Evolutionary conservation across 2,888 invertebrate species (phyloP).

Genomic region (Acanthopleura granulata): DNA sequence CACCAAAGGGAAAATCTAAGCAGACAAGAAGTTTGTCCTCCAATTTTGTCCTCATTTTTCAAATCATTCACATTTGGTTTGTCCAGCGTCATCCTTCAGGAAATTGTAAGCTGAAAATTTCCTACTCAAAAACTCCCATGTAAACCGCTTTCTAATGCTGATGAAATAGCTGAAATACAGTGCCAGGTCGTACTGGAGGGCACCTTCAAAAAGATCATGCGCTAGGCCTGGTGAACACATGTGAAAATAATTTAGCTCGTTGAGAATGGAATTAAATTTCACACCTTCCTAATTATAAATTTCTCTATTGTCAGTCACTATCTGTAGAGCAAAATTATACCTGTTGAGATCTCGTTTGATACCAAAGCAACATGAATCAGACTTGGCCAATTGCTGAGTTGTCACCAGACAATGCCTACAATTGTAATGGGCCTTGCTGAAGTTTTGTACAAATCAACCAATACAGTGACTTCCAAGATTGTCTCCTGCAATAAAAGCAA

Average conservation of each 20-base stretch:
- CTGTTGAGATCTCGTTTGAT: background rate
- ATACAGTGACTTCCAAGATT: conserved; percentile 22
- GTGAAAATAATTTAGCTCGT: conserved; percentile 14
- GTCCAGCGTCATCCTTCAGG: conserved; percentile 1
- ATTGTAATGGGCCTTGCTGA: conserved; percentile 17
- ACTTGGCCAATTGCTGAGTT: background rate
- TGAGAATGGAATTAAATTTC: conserved; percentile 11
- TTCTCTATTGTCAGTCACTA: background rate
- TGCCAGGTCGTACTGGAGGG: conserved; percentile 14
- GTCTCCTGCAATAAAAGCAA: conserved; percentile 16
- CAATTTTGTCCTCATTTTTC: conserved; percentile 13
- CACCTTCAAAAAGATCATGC: conserved; percentile 19
- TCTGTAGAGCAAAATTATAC: conserved; percentile 10
- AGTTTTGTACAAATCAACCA: conserved; percentile 19
- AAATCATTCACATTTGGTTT: conserved; percentile 15
- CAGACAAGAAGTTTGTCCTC: conserved; percentile 14
- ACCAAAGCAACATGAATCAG: conserved; percentile 2
- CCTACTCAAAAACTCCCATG: conserved; percentile 7
- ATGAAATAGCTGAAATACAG: conserved; percentile 15
- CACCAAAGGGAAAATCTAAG: conserved; percentile 11
- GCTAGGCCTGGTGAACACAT: conserved; percentile 11
- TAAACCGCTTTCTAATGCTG: background rate
- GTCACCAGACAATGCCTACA: conserved; percentile 21
- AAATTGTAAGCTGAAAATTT: conserved; percentile 1
- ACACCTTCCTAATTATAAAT: background rate